Evolutionary conservation across 2,888 invertebrate genomes (phyloP).

Genomic region (Drosophila atroscutellata): DNA sequence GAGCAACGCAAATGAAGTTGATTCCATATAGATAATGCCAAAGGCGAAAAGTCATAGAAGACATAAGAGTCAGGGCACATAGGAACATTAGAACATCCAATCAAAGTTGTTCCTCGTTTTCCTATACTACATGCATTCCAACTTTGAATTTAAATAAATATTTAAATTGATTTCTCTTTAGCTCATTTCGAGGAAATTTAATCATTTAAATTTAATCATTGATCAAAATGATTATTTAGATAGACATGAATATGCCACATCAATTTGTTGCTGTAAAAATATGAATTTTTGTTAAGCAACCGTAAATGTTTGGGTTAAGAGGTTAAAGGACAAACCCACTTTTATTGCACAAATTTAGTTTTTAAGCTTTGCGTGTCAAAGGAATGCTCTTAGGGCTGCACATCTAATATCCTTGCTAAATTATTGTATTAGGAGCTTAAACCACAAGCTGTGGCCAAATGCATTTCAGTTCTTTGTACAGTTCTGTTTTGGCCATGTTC

Average conservation of each 20-base stretch:
- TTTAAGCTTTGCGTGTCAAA: slow-evolving; percentile 2
- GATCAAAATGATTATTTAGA: not conserved
- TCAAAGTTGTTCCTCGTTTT: not conserved
- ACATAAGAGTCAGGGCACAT: not conserved
- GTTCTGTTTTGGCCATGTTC: slow-evolving; percentile 21
- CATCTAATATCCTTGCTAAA: slow-evolving; percentile 9
- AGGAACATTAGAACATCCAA: not conserved
- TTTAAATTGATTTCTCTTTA: not conserved
- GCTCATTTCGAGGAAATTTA: not conserved
- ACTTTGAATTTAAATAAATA: not conserved
- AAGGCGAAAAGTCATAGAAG: not conserved
- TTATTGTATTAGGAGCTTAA: slow-evolving; percentile 31
- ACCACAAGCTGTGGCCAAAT: slow-evolving; percentile 45
- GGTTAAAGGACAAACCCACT: not conserved
- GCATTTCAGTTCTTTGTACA: slow-evolving; percentile 18
- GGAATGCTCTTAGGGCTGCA: slow-evolving; percentile 5
- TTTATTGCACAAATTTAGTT: not conserved
- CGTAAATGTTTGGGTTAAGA: not conserved
- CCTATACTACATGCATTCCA: no score
- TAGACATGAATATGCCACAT: not conserved
- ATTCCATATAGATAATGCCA: not conserved
- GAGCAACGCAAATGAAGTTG: slow-evolving; percentile 1
- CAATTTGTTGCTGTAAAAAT: not conserved
- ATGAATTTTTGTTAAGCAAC: not conserved
- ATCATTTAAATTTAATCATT: not conserved